Conservation (phyloP, 2,888 invertebrate species). For the Drosophila robusta region DNA sequence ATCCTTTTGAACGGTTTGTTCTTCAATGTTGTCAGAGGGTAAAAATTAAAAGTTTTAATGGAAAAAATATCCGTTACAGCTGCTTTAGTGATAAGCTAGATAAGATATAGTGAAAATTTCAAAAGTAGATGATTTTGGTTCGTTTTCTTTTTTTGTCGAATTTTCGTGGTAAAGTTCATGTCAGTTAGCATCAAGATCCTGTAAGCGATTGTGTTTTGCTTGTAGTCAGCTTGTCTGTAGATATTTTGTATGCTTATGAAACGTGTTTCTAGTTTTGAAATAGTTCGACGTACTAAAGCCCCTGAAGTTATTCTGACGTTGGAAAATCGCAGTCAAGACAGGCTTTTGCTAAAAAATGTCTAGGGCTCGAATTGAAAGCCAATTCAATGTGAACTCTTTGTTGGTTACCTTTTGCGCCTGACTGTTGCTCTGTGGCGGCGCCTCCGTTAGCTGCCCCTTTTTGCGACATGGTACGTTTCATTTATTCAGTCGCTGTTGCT, state of each 20-base stretch:
- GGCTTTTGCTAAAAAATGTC: slow-evolving; percentile 4
- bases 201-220: not conserved
- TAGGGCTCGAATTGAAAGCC: slow-evolving; percentile 12
- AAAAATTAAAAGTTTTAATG: not conserved
- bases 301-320: slow-evolving; percentile 7
- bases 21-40: slow-evolving; percentile 6
- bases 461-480: slow-evolving; percentile 47
- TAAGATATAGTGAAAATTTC: too few relatives aligned
- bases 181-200: not conserved
- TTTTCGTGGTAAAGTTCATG: not conserved
- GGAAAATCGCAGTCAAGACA: slow-evolving; percentile 10
- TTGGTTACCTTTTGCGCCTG: slow-evolving; percentile 15
- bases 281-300: not conserved
- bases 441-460: slow-evolving; percentile 23
- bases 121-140: too few relatives aligned
- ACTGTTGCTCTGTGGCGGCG: not conserved
- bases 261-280: not conserved
- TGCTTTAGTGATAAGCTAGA: too few relatives aligned
- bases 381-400: slow-evolving; percentile 28
- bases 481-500: slow-evolving; percentile 51
- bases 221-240: not conserved
- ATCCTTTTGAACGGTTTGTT: slow-evolving; percentile 8
- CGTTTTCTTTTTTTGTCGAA: not conserved
- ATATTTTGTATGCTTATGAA: not conserved
- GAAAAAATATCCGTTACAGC: too few relatives aligned